phyloP scores from a whole-genome alignment of 2,113 vertebrate genomes.

The Thamnaconus septentrionalis region DNA sequence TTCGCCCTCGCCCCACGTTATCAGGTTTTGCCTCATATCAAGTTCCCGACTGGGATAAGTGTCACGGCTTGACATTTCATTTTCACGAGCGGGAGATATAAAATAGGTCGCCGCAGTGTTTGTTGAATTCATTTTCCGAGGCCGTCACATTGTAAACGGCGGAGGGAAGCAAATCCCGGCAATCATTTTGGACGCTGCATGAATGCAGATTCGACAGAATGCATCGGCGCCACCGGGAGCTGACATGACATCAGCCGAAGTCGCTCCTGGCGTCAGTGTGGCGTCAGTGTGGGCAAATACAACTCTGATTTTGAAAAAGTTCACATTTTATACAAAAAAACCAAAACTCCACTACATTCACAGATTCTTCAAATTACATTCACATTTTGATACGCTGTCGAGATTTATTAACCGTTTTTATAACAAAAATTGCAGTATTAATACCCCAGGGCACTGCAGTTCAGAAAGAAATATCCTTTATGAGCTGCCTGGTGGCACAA shows the following conservation, averaged over 20 bases:
- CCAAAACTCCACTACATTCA: no score
- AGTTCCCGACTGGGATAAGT: constrained; percentile 9
- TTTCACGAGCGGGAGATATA: constrained; percentile 33
- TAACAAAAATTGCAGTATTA: constrained; percentile 13
- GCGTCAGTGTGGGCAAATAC: not conserved
- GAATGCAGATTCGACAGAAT: constrained; percentile 30
- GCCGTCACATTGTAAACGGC: constrained; percentile 19
- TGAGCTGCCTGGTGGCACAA: constrained; percentile 4
- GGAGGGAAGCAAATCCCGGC: constrained; percentile 5
- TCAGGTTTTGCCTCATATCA: constrained; percentile 38
- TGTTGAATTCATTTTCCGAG: constrained; percentile 43
- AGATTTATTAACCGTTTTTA: no score
- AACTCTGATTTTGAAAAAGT: not conserved
- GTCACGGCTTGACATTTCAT: constrained; percentile 45
- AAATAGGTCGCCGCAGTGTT: constrained; percentile 36
- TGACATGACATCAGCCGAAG: constrained; percentile 1
- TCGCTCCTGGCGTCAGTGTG: constrained; percentile 6
- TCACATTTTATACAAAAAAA: not conserved
- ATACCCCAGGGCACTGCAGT: constrained; percentile 9
- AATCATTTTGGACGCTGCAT: constrained; percentile 20
- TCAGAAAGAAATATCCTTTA: constrained; percentile 12
- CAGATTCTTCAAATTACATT: no score
- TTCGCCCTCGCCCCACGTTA: constrained; percentile 30
- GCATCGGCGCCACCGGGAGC: constrained; percentile 12
- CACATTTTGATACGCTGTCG: no score